These are phyloP conservation scores for Alouatta palliata DNA, from an alignment of 2,113 vertebrate genomes.

Conservation along the genomic window DNA sequence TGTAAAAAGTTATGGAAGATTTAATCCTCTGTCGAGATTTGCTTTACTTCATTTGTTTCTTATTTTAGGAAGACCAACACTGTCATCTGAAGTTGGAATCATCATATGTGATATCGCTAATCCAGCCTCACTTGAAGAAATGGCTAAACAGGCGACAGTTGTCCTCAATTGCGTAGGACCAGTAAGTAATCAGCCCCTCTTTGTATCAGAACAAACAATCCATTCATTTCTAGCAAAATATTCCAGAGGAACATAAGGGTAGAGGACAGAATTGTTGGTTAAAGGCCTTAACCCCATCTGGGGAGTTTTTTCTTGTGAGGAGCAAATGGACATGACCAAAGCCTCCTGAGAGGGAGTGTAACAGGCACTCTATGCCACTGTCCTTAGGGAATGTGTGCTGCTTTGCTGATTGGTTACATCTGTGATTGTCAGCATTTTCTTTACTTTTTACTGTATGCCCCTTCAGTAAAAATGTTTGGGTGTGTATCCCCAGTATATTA, in stretches of 20 bases:
- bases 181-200: slow-evolving; percentile 86
- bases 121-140: slow-evolving; percentile 89
- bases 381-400: neutral
- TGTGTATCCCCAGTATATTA: neutral
- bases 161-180: slow-evolving; percentile 97
- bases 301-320: neutral
- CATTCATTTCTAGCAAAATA: slow-evolving; percentile 45
- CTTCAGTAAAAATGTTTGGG: neutral
- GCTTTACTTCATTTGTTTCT: slow-evolving; percentile 53
- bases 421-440: neutral
- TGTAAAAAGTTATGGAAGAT: neutral
- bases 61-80: slow-evolving; percentile 88
- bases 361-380: neutral
- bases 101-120: slow-evolving; percentile 92
- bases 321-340: neutral
- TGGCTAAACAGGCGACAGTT: slow-evolving; percentile 93
- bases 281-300: neutral
- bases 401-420: neutral
- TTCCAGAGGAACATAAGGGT: slow-evolving; percentile 47
- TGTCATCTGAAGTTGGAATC: slow-evolving; percentile 90
- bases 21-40: neutral
- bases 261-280: neutral
- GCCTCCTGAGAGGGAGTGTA: neutral
- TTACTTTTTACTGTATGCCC: neutral
- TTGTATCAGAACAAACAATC: slow-evolving; percentile 40